Conservation (phyloP, 2,888 invertebrate species). For the Celastrina argiolus region DNA sequence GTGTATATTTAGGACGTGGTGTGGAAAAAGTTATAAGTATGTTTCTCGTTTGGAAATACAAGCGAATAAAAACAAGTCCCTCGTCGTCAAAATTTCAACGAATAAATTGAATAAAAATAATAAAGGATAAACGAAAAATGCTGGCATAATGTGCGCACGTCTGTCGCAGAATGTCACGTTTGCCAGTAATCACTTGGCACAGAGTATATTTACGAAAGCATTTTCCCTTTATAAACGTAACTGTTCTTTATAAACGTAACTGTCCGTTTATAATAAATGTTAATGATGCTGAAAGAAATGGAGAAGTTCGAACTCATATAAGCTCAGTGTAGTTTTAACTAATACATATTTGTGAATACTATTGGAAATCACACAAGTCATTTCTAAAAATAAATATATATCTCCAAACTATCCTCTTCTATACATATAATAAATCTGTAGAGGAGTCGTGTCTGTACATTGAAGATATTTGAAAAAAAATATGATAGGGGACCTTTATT, state of each 20-base stretch:
- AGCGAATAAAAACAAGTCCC: not conserved
- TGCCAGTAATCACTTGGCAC: not conserved
- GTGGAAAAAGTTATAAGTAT: not conserved
- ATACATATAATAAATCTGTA: too few relatives aligned
- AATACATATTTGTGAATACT: too few relatives aligned
- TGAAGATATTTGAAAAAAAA: too few relatives aligned
- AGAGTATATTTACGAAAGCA: not conserved
- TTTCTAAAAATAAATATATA: too few relatives aligned
- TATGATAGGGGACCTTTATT: too few relatives aligned
- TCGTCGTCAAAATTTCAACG: not conserved
- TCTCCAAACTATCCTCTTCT: too few relatives aligned
- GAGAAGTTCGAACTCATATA: not conserved
- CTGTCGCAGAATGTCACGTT: conserved; percentile 2
- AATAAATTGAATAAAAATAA: not conserved
- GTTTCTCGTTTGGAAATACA: not conserved
- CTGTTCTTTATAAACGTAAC: not conserved
- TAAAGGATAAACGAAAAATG: not conserved
- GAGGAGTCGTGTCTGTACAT: too few relatives aligned
- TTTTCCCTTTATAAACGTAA: not conserved
- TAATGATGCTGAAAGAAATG: not conserved
- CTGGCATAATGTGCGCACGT: not conserved
- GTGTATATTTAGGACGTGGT: not conserved
- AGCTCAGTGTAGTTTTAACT: too few relatives aligned
- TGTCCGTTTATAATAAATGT: not conserved
- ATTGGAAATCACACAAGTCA: too few relatives aligned